These are phyloP conservation scores for Melanophora roralis DNA, from an alignment of 2,888 invertebrate species.

Conservation along the genomic window DNA sequence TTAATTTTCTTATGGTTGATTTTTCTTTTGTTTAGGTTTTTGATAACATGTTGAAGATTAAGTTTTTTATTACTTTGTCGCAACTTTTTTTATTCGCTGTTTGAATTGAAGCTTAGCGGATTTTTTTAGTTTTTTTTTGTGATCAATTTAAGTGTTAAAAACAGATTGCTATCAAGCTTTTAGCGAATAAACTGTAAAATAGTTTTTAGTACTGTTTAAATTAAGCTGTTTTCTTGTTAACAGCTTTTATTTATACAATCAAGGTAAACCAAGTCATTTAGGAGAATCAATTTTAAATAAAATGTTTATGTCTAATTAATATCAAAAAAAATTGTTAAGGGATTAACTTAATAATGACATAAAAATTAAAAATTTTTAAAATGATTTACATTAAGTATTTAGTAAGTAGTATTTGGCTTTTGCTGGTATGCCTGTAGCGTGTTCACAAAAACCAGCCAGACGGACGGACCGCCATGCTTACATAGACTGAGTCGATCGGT, in stretches of 20 bases:
- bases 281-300: not conserved
- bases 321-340: not conserved
- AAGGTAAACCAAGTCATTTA: not conserved
- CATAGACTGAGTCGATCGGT: too few species aligned
- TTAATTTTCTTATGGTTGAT: conserved; percentile 41
- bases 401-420: too few species aligned
- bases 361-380: too few species aligned
- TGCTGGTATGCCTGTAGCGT: too few species aligned
- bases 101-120: not conserved
- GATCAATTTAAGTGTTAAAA: conserved; percentile 35
- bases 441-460: too few species aligned
- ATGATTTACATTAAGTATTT: too few species aligned
- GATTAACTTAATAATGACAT: not conserved
- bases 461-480: too few species aligned
- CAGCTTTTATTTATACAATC: not conserved
- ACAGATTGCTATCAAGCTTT: conserved; percentile 44
- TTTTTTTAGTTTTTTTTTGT: not conserved
- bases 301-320: conserved; percentile 19
- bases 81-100: not conserved
- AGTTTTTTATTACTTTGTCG: conserved; percentile 1
- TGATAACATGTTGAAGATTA: conserved; percentile 14
- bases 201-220: conserved; percentile 39
- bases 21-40: conserved; percentile 15
- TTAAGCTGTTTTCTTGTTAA: conserved; percentile 40
- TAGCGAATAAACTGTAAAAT: conserved; percentile 34